Conservation (phyloP, 2,888 invertebrate genomes). For the Anorthoa munda region DNA sequence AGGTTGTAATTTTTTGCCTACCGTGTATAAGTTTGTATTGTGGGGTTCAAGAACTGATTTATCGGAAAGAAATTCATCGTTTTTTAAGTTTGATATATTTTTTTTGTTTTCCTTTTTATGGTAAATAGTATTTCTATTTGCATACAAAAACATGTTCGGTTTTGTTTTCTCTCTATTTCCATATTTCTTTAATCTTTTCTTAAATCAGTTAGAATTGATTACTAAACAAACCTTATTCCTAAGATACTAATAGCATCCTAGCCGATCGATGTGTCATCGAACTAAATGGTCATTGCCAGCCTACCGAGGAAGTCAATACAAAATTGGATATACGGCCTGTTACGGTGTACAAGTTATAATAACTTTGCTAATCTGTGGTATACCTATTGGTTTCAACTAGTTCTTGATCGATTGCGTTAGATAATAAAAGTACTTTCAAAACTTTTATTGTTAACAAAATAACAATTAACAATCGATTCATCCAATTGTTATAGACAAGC, state of each 20-base stretch:
- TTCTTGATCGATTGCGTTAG: not conserved
- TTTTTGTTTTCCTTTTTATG: not conserved
- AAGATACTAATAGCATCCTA: conserved; percentile 27
- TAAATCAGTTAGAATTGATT: conserved; percentile 21
- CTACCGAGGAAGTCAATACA: not conserved
- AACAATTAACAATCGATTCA: not conserved
- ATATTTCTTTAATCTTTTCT: too few relatives aligned
- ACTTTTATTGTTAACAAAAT: conserved; percentile 20
- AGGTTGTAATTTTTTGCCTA: conserved; percentile 49
- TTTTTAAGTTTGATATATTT: not conserved
- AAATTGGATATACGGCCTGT: conserved; percentile 15
- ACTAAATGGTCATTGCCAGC: conserved; percentile 37
- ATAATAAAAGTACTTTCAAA: too few relatives aligned
- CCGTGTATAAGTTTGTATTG: conserved; percentile 45
- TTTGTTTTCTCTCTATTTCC: too few relatives aligned
- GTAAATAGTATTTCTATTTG: too few relatives aligned
- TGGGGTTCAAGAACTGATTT: conserved; percentile 38
- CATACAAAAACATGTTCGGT: too few relatives aligned
- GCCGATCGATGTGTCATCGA: conserved; percentile 46
- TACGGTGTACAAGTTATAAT: not conserved
- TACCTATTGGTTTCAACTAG: too few relatives aligned
- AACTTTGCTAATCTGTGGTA: conserved; percentile 11
- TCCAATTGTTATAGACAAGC: not conserved
- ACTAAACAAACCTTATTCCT: conserved; percentile 34
- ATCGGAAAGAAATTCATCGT: not conserved